Evolutionary conservation across 2,797 vertebrate species (phyloP), one percentile per base, ranked within the genome.

Genomic region (Lophius americanus): DNA sequence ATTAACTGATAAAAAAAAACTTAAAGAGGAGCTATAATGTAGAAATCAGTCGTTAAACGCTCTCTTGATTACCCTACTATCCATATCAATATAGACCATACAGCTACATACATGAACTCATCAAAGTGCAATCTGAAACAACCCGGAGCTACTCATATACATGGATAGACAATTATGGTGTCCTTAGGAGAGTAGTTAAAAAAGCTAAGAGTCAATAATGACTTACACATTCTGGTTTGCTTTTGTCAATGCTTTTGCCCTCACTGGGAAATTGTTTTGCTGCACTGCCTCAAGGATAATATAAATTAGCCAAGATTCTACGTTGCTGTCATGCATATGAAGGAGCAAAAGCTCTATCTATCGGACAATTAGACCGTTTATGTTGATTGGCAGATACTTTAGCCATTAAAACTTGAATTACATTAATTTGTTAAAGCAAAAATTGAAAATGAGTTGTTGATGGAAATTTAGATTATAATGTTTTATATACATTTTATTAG

Each of bases 121-220:
- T 92, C 85, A 89, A 84, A 82, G 67, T 75, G 58, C 67, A 64
- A 78, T 90, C 82, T 69, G 76, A 80, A 87, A 89, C 88, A 88
- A 86, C 90, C 89, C 78, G 83, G 82, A 90, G 91, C 88, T 76
- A 89, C 75, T 75, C 62, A 78, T 84, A 83, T 79, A 76, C 83
- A 80, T 50, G 79, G 75, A 72, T 5, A 88, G 89, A 92, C 85
- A 90, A 92, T 93, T 88, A 90, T 62, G 56, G 72, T 71, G 51
- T 86, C 78, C 80, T 88, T 85, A 75, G 78, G 87, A 91, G 85
- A 90, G 91, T 85, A 86, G 88, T 93, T 93, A 93, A 92, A 90
- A 90, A 83, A 79, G 80, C 72, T 83, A 89, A 86, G 83, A 89
- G 89, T 92, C 90, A 87, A 87, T 94, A 93, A 93, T 89, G 88